Conservation (phyloP, 2,797 vertebrate genomes). For the Halcyon badia region DNA sequence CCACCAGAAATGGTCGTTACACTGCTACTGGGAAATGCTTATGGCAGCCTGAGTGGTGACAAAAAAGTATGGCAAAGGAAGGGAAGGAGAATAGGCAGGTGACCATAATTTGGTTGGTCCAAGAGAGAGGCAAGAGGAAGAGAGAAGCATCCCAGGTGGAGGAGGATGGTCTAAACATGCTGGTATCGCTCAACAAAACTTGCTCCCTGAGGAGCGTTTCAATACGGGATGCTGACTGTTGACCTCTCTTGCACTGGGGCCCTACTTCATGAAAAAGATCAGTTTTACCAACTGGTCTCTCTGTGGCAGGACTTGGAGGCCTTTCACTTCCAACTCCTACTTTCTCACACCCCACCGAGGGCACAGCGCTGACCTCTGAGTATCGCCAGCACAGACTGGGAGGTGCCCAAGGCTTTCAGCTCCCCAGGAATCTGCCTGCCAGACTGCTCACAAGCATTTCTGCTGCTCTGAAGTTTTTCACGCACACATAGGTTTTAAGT, state of each 20-base stretch:
- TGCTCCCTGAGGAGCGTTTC: background rate
- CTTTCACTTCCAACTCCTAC: background rate
- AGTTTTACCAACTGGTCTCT: rapidly evolving
- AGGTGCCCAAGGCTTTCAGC: rapidly evolving
- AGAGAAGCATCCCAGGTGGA: background rate
- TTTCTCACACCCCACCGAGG: background rate
- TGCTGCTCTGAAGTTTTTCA: background rate
- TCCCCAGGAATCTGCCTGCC: background rate
- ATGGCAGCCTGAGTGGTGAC: rapidly evolving
- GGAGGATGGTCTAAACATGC: background rate
- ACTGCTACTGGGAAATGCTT: background rate
- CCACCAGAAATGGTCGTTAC: rapidly evolving
- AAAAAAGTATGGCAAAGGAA: background rate
- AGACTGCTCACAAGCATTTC: background rate
- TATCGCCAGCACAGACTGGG: background rate
- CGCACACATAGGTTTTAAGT: background rate
- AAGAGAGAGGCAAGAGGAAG: background rate
- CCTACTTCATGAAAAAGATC: background rate
- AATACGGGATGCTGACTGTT: rapidly evolving
- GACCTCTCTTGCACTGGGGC: background rate
- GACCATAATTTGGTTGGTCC: background rate
- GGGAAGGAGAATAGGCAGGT: background rate
- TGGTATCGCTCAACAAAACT: background rate
- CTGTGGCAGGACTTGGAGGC: background rate
- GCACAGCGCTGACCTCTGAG: background rate